Base-by-base conservation (phyloP, 2,888 invertebrate genomes). In the Mythimna loreyi region DNA sequence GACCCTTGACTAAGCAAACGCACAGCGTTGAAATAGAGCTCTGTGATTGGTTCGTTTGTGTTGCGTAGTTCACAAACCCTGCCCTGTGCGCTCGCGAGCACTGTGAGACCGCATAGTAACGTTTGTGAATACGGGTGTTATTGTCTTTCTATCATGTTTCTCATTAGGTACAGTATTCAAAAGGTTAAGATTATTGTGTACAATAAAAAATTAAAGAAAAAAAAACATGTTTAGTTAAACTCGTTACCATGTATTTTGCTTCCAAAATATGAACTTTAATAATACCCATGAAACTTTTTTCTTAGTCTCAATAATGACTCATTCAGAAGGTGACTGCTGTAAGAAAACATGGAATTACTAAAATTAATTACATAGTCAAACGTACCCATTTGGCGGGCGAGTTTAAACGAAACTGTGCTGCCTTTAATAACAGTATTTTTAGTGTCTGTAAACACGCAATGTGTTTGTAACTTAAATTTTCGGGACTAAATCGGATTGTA, bases 371-470 rank as follows among this genome's bases (percentile, higher is more conserved):
- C 81, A 84, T 78, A 79, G 79, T 60, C 66, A 67, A 71, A 79
- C 78, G 76, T 82, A 86, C 80, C 85, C 86, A 86, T 87, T 89
- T 87, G 83, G 79, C 78, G 72, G 85, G 86, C 72, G 87, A 87
- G 84, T 87, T 89, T 87, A 87, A 90, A 83, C 85, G 86, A 83
- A 81, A 73, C 52, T 56, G 72, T 64, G 73, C 64, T 82, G 56
- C 71, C 68, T 68, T 62, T 86, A 86, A 83, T 86, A 85, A 84
- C 72, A 66, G 78, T 69, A 80, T 82, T 83, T 87, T 86, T 85
- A 87, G 83, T 81, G 85, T 72, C 67, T 53, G 45, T 28, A 62
- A 70, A 66, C 89, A 89, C 87, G 89, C 89, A 65, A 89, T 75
- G 80, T 83, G 40, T 85, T 81, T 77, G 78, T 83, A 80, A 82